Evolutionary conservation across 2,113 vertebrate genomes (phyloP), one percentile per base, ranked within the genome.

Genomic region (Tupaia tana): DNA sequence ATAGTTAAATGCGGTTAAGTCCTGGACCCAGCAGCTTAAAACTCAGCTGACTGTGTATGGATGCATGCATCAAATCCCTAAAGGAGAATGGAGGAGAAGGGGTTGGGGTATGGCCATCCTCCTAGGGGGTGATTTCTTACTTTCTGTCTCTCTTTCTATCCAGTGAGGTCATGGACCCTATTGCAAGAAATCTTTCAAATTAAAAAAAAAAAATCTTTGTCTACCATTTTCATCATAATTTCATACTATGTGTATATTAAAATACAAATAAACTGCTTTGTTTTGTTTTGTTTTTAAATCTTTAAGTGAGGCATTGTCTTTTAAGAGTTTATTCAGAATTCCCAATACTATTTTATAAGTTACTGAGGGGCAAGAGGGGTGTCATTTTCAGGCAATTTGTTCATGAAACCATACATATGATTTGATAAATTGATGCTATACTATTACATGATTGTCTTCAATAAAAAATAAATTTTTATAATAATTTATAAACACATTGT

Each of bases 201-300:
- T 43, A 43, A 43, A 43, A 43, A 43, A 43, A 43, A 43, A 43
- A 43, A 43, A 43, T 43, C 54, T 66, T 77, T 78, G 20, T 91
- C 29, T 91, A 64, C 29, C 19, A 64, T 85, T 95, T 81, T 77
- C 52, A 81, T 87, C 69, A 77, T 18, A 75, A 86, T 74, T 90
- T 95, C 18, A 58, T 58, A 75, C 64, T 24, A 84, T 1, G 2
- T 87, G 59, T 5, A 82, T 96, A 6, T 86, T 77, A 93, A 58
- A 92, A 70, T 89, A 88, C 59, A 94, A 89, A 91, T 78, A 90
- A 82, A 91, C 24, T 43, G 43, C 43, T 6, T 43, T 43, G n/a
- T n/a, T n/a, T 90, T 24, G 6, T 52, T 11, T 74, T 29, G 29
- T 74, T 93, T 85, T 85, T 34, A 80, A 80, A 52, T 90, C 29